Base-by-base conservation (phyloP, 2,113 vertebrate species). In the Scomber scombrus region DNA sequence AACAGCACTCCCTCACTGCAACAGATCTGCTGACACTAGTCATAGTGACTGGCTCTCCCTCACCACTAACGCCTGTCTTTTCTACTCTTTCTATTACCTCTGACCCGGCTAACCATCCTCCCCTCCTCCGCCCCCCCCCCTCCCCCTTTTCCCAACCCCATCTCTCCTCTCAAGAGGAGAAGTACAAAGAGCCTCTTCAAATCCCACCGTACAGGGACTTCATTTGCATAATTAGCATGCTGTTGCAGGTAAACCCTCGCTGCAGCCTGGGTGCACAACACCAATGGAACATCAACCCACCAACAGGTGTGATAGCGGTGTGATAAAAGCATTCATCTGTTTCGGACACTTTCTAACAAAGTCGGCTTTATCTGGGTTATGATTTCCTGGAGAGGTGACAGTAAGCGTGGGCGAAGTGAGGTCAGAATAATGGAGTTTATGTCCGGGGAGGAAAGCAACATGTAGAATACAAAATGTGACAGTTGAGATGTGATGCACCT, bases 101-200 rank as follows among this genome's bases (percentile, higher is more conserved):
- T 80, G 67, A 78, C 75, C 79, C 62, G 19, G 2, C 69, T 64
- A 18, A 7, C 2, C 34, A 26, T 26, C 23, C 23, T 26, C 23
- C 23, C 23, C 23, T 26, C 23, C 23, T 26, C 23, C 23, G 23
- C 23, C 23, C 23, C 23, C 23, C 23, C 23, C 23, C 23, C 34
- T 3, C 15, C 18, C 9, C 8, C 26, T 50, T 10, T n/a, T 43
- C 19, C 46, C 18, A 3, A 43, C 23, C 65, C 47, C 49, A 5
- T 40, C 62, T 52, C 64, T 58, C 26, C 60, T 51, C 83, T 75
- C 71, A 63, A 64, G 66, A 78, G 86, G 61, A 72, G 60, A 72
- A 83, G 78, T 67, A 93, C 90, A 93, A 90, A 90, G 90, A 72
- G 77, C 76, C 90, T 88, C 86, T 91, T 91, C 80, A 87, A 61